A percentile compares a stretch with the other conserved stretches of the same genome.
These are phyloP conservation scores for Hemicrepidius hirtus DNA, from an alignment of 2,888 invertebrate genomes.

Conservation along the genomic window DNA sequence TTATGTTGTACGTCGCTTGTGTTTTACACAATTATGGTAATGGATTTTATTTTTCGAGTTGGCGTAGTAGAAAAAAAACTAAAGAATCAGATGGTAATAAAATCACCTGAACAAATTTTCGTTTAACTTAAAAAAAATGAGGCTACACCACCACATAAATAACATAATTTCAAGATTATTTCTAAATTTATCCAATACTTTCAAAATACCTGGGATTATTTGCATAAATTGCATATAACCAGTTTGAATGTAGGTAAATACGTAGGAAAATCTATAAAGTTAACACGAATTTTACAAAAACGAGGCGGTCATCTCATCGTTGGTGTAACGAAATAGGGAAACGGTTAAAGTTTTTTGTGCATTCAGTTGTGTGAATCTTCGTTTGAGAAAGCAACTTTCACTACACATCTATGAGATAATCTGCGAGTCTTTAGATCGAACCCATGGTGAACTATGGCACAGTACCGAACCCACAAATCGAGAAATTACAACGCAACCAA, in stretches of 20 bases:
- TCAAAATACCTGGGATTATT: conserved; percentile 6
- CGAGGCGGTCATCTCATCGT: conserved; percentile 15
- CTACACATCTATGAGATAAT: conserved; percentile 52
- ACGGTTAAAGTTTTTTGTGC: conserved; percentile 43
- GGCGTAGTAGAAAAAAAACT: background rate
- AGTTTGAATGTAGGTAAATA: conserved; percentile 23
- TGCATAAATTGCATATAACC: conserved; percentile 20
- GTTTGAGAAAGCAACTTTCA: conserved; percentile 55
- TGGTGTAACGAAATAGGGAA: conserved; percentile 31
- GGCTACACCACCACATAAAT: conserved; percentile 15
- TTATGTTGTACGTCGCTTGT: background rate
- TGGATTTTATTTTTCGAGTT: background rate
- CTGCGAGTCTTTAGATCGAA: conserved; percentile 37
- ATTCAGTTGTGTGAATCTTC: conserved; percentile 52
- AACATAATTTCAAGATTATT: conserved; percentile 10
- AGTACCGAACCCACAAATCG: conserved; percentile 47
- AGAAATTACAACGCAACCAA: conserved; percentile 34
- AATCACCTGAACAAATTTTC: background rate
- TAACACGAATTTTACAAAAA: conserved; percentile 16
- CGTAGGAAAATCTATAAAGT: conserved; percentile 16
- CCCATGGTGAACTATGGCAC: conserved; percentile 42
- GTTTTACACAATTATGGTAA: conserved; percentile 19
- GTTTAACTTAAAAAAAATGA: background rate
- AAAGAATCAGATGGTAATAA: background rate
- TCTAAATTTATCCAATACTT: conserved; percentile 15